Conservation (phyloP, 2,797 vertebrate species). For the Sandelia bainsii region DNA sequence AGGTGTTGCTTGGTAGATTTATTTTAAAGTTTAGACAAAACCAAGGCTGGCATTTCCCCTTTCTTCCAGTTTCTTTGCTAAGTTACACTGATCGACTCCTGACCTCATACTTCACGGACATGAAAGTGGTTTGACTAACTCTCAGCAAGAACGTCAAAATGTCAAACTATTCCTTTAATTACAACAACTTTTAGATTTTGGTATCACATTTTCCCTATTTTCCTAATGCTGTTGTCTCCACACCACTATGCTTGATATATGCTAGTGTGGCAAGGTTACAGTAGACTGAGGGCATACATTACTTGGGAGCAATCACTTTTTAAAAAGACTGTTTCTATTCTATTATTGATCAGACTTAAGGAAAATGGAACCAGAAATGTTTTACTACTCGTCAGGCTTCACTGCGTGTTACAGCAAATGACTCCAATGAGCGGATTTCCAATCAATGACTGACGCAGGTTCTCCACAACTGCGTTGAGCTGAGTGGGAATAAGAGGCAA, state of each 20-base stretch:
- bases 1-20: no score
- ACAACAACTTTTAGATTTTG: no score
- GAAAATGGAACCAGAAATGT: background rate
- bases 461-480: slow-evolving; percentile 11
- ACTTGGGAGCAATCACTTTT: no score
- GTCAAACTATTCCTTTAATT: no score
- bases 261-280: background rate
- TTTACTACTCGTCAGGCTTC: background rate
- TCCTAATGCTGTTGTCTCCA: background rate
- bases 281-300: background rate
- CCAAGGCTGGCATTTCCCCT: no score
- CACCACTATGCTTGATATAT: background rate
- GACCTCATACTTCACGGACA: no score
- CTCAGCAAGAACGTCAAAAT: no score
- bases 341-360: background rate
- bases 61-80: no score
- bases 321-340: background rate
- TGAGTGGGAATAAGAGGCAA: slow-evolving; percentile 40
- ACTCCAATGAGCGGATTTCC: background rate
- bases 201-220: no score
- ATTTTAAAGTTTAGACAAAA: no score
- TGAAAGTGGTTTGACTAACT: no score
- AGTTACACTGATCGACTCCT: no score
- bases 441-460: slow-evolving; percentile 9
- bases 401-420: background rate